phyloP scores from a whole-genome alignment of 2,888 invertebrate genomes.

The Metacarcinus magister region DNA sequence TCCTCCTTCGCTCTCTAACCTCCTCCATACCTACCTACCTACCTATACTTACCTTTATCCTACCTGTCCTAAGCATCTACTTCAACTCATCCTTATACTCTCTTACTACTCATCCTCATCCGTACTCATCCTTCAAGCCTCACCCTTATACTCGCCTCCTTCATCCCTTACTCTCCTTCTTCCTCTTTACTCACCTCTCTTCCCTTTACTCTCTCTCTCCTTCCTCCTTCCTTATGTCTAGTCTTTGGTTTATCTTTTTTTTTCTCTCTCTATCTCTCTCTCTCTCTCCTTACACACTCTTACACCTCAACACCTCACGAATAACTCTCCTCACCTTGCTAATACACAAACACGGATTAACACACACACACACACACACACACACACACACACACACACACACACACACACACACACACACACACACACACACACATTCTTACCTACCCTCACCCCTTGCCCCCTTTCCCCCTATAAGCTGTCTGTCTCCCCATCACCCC shows the following conservation, averaged over 20 bases:
- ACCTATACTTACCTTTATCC: too few species aligned
- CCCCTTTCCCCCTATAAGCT: background rate
- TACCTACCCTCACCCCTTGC: background rate
- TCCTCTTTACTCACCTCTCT: background rate
- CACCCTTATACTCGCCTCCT: too few species aligned
- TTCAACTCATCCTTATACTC: too few species aligned
- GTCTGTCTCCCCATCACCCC: background rate
- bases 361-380: too few species aligned
- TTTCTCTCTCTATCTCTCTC: background rate
- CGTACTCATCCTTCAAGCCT: too few species aligned
- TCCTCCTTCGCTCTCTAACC: too few species aligned
- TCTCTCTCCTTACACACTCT: background rate
- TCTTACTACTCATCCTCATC: too few species aligned
- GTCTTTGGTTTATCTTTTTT: background rate
- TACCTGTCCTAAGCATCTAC: too few species aligned
- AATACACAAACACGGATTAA: background rate
- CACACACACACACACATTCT: slow-evolving; percentile 26
- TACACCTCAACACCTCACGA: background rate
- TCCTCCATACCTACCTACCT: too few species aligned
- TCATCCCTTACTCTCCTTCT: too few species aligned
- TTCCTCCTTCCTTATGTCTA: background rate
- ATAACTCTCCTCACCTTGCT: background rate
- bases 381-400: background rate
- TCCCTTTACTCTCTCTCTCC: background rate
- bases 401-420: background rate